A percentile compares a stretch with the other conserved stretches of the same genome.
Evolutionary conservation across 2,113 vertebrate species (phyloP).

Genomic region (Elaphurus davidianus): DNA sequence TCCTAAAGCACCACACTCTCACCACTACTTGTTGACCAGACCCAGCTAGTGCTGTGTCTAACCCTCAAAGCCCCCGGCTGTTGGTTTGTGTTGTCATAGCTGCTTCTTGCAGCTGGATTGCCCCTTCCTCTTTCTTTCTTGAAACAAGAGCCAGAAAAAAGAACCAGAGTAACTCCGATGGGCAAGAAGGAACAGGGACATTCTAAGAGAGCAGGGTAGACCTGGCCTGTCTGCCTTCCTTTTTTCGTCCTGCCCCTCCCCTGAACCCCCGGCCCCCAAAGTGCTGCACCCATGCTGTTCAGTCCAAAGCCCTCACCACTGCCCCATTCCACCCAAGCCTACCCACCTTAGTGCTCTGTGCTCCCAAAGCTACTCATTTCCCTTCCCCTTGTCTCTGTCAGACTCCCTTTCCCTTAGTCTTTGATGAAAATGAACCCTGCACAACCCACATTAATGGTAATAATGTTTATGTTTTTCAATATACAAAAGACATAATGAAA

Average conservation of each 20-base stretch:
- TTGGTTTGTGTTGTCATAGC: not conserved
- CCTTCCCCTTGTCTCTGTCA: not conserved
- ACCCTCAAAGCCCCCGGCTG: not conserved
- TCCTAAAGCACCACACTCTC: not conserved
- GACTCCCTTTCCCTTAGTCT: not conserved
- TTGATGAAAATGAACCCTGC: not conserved
- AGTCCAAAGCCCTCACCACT: not conserved
- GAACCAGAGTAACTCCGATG: not conserved
- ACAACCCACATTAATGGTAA: not conserved
- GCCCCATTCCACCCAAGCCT: not conserved
- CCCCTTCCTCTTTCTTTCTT: not conserved
- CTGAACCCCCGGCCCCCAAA: fast-evolving
- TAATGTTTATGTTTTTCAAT: not conserved
- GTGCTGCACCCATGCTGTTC: not conserved
- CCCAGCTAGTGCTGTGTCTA: not conserved
- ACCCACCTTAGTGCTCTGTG: not conserved
- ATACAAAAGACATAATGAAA: not conserved
- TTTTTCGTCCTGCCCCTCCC: fast-evolving
- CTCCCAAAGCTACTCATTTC: not conserved
- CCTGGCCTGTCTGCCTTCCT: not conserved
- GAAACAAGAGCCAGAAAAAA: not conserved
- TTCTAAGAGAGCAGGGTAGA: not conserved
- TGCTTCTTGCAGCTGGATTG: not conserved
- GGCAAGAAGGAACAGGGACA: not conserved
- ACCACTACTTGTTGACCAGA: not conserved